Evolutionary conservation across 2,888 invertebrate species (phyloP), one percentile per base, ranked within the genome.

Genomic region (Alsophila aescularia): DNA sequence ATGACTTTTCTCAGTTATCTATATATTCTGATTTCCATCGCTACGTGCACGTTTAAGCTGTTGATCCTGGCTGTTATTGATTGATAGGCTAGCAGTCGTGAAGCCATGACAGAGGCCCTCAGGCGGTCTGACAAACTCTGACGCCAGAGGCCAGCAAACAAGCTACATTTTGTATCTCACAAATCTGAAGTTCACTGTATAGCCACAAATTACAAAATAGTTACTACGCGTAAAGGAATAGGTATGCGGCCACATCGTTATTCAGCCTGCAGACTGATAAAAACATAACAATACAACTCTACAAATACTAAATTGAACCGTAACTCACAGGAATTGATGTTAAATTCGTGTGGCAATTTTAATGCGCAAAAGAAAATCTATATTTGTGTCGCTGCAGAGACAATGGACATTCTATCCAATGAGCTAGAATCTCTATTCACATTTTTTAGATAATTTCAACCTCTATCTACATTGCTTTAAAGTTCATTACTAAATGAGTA

Each of bases 351-450:
- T 67, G 59, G 59, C 63, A 65, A 58, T 49, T 57, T 40, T 42
- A 42, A 49, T 41, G 51, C 48, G 58, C 51, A 60, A 59, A 64
- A 51, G 62, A 10, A 43, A 12, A 14, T 24, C 8, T 68, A 67
- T 59, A 48, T 63, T 72, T 67, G 71, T 66, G 66, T 72, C 64
- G 65, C 58, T 69, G 57, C 60, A 73, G 73, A 82, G 71, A 85
- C 87, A 88, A 86, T 87, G 79, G 84, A 77, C 82, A 85, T 85
- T 85, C 81, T 82, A 81, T 79, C 67, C 67, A 62, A 64, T 70
- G 49, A 67, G 65, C 62, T 66, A 67, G 62, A 66, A 68, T 67
- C 58, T 64, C 52, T 62, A 67, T 60, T 45, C 42, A 49, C 57
- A 62, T 56, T 50, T 31, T 13, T 12, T 12, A 44, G 29, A 52